These are phyloP conservation scores for Macropodus opercularis DNA, from an alignment of 2,797 vertebrate genomes.

Conservation along the genomic window DNA sequence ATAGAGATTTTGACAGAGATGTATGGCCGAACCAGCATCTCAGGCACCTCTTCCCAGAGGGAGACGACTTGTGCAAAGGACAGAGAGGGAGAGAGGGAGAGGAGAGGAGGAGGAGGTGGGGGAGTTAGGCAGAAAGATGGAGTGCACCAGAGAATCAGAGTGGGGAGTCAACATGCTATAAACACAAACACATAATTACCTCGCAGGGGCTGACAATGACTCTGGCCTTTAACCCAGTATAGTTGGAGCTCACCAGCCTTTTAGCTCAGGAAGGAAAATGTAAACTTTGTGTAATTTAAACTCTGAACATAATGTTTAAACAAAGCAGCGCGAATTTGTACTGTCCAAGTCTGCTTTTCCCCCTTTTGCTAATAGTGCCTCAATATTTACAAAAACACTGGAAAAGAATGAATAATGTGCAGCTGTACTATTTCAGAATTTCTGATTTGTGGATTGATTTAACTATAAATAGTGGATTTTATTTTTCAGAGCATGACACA, in stretches of 20 bases:
- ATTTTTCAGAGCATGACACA: background rate
- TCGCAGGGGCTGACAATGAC: constrained; percentile 78
- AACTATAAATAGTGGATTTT: too few species aligned
- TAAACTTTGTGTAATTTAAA: constrained; percentile 59
- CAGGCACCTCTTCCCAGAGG: constrained; percentile 90
- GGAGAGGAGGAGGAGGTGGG: constrained; percentile 32
- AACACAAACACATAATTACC: constrained; percentile 87
- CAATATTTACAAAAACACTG: constrained; percentile 10
- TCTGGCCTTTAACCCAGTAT: constrained; percentile 79
- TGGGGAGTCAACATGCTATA: constrained; percentile 81
- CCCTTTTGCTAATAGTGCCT: constrained; percentile 1
- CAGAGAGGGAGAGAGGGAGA: constrained; percentile 59
- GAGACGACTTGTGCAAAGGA: constrained; percentile 77
- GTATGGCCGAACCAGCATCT: constrained; percentile 90
- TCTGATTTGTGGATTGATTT: too few species aligned
- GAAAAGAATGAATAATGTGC: background rate
- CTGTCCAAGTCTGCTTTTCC: background rate
- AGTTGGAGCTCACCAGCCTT: constrained; percentile 61
- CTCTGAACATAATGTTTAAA: constrained; percentile 34
- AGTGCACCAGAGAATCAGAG: constrained; percentile 73
- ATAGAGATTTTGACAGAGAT: constrained; percentile 99
- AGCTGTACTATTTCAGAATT: background rate
- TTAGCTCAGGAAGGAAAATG: constrained; percentile 59
- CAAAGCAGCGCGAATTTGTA: constrained; percentile 24
- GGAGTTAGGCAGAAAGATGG: constrained; percentile 70